These are phyloP conservation scores for Ochlodes sylvanus DNA, from an alignment of 2,888 invertebrate species.

Conservation along the genomic window DNA sequence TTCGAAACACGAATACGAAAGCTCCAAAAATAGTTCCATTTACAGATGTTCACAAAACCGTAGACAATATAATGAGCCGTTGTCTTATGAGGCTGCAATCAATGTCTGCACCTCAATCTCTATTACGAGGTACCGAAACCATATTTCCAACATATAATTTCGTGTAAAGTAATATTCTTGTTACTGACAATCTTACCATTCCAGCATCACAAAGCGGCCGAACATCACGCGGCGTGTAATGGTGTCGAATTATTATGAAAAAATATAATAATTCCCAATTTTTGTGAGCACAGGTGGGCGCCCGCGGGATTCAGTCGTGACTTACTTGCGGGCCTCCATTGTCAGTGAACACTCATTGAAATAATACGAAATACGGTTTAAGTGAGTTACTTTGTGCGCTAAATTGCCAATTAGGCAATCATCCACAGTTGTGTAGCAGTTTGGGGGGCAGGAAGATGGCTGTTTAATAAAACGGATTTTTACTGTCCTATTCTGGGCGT, in stretches of 20 bases:
- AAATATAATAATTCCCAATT: slow-evolving; percentile 62
- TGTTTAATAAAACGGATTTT: slow-evolving; percentile 23
- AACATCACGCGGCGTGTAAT: slow-evolving; percentile 62
- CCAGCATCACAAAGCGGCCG: slow-evolving; percentile 52
- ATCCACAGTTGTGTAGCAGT: slow-evolving; percentile 47
- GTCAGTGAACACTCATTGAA: slow-evolving; percentile 59
- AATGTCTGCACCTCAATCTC: slow-evolving; percentile 32
- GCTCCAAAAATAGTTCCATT: slow-evolving; percentile 14
- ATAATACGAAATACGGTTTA: slow-evolving; percentile 60
- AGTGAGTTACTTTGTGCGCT: slow-evolving; percentile 57
- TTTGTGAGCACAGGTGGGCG: slow-evolving; percentile 76
- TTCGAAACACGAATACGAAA: slow-evolving; percentile 23
- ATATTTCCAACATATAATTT: slow-evolving; percentile 30
- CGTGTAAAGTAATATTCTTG: slow-evolving; percentile 37
- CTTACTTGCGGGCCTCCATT: slow-evolving; percentile 68
- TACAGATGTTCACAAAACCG: slow-evolving; percentile 34
- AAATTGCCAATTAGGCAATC: slow-evolving; percentile 64
- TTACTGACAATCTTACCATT: slow-evolving; percentile 46
- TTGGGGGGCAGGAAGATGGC: slow-evolving; percentile 27
- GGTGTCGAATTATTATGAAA: slow-evolving; percentile 64
- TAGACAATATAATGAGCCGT: slow-evolving; percentile 39
- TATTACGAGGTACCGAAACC: slow-evolving; percentile 37
- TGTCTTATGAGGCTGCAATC: slow-evolving; percentile 37
- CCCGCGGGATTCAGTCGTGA: slow-evolving; percentile 76
- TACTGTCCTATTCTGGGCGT: background rate